Evolutionary conservation across 2,113 vertebrate genomes (phyloP), one percentile per base, ranked within the genome.

Genomic region (Hipposideros armiger): DNA sequence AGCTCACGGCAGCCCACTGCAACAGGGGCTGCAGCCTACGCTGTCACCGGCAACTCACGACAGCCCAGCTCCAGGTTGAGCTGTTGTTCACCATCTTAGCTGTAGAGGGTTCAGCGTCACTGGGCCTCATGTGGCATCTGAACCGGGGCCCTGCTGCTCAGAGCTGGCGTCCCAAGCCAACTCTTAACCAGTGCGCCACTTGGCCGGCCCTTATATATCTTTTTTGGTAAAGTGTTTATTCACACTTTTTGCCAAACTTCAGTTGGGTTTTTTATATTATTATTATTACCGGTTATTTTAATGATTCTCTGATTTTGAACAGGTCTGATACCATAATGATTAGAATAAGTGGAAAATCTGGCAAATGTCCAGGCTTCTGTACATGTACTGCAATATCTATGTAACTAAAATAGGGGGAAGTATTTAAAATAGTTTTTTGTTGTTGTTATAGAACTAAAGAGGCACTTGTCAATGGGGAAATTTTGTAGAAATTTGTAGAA

Each of bases 401-500:
- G n/a, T 58, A 67, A 67, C 19, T 72, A 87, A 66, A 76, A 70
- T 26, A 42, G 26, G 1, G 8, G 8, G 1, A 83, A 45, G 20
- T 60, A 69, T 70, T 95, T 94, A 56, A 94, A 47, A 17, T 11
- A 11, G 4, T 60, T 15, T 73, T 56, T 67, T 72, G 6, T 64
- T 81, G 19, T 47, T 88, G 28, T 94, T 86, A 66, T 4, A 30
- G 56, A 60, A 36, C 11, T 64, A 66, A 96, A 42, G 88, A 96
- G 32, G 52, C 64, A 54, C 4, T 86, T 32, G 24, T 81, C 32
- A 84, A 64, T 76, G 64, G 26, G 76, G 19, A 60, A 80, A 81
- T 91, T 69, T 70, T 94, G 40, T 52, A 67, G 50, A 74, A 36
- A 70, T 30, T 62, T 89, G 40, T 32, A 85, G 86, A 78, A 90